phyloP scores from a whole-genome alignment of 2,888 invertebrate species.

The Melanophora roralis region DNA sequence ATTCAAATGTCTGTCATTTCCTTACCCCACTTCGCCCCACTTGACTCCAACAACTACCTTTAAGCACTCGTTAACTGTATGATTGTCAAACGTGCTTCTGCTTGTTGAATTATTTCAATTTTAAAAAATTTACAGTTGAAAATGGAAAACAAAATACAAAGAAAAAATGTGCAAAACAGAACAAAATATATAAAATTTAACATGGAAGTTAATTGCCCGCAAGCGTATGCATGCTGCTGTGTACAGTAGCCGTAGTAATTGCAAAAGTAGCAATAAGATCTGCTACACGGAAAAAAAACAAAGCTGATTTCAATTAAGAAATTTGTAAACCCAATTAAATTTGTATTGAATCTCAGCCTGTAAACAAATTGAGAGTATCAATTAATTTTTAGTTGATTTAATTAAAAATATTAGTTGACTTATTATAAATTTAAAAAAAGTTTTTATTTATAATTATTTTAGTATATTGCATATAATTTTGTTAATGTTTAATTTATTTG shows the following conservation, averaged over 20 bases:
- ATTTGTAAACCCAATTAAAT: no score
- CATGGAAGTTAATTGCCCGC: slow-evolving; percentile 52
- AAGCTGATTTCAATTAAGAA: no score
- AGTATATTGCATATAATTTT: no score
- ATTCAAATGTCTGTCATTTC: slow-evolving; percentile 24
- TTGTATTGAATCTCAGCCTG: no score
- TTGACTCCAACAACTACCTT: neutral
- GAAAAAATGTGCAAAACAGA: slow-evolving; percentile 8
- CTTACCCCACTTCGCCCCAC: neutral
- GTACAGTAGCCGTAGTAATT: slow-evolving; percentile 7
- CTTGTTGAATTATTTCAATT: slow-evolving; percentile 43
- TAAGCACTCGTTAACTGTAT: slow-evolving; percentile 12
- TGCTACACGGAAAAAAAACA: no score
- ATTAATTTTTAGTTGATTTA: no score
- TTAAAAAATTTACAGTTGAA: slow-evolving; percentile 40
- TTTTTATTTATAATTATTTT: no score
- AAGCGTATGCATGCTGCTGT: slow-evolving; percentile 22
- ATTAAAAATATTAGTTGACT: no score
- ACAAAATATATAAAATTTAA: slow-evolving; percentile 43
- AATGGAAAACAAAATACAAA: neutral
- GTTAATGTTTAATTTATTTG: no score
- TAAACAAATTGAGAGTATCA: no score
- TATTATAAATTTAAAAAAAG: no score
- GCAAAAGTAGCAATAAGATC: neutral
- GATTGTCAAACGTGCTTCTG: neutral